phyloP scores from a whole-genome alignment of 2,797 vertebrate species.

The Caiman crocodilus region DNA sequence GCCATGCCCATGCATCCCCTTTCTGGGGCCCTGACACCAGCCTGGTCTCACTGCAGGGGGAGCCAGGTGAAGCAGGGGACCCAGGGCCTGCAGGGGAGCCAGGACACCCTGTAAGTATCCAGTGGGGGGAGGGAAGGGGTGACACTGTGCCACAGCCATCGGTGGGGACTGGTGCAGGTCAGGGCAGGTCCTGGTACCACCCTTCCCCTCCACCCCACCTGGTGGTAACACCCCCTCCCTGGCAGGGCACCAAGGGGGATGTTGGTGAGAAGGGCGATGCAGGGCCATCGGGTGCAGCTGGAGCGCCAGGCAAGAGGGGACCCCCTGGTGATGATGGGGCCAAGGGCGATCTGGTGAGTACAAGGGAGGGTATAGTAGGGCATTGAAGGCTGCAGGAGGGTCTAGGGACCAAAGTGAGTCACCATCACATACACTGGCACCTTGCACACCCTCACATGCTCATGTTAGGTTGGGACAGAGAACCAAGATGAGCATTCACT shows the following conservation, averaged over 20 bases:
- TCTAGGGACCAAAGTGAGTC: too few species aligned
- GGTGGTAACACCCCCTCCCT: fast-evolving
- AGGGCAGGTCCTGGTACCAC: neutral
- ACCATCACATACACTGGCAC: neutral
- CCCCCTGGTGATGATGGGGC: conserved; percentile 91
- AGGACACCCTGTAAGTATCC: conserved; percentile 85
- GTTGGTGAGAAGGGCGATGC: conserved; percentile 92
- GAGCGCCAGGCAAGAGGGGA: conserved; percentile 90
- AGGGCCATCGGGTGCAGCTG: conserved; percentile 87
- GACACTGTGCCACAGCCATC: neutral
- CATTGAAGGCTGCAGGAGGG: fast-evolving
- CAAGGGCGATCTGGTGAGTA: conserved; percentile 90
- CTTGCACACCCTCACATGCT: fast-evolving
- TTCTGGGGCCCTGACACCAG: neutral
- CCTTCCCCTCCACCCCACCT: neutral
- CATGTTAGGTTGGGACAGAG: neutral
- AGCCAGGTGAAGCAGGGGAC: conserved; percentile 90
- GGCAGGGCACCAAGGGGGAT: conserved; percentile 90
- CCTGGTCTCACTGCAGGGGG: conserved; percentile 83
- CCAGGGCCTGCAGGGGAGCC: conserved; percentile 85
- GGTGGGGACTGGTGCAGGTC: neutral
- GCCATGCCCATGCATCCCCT: fast-evolving
- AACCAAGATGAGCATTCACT: too few species aligned
- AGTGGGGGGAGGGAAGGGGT: neutral
- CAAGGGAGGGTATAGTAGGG: too few species aligned